Conservation (phyloP, 1,140 invertebrate genomes). For the Leptonema lineaticorne region DNA sequence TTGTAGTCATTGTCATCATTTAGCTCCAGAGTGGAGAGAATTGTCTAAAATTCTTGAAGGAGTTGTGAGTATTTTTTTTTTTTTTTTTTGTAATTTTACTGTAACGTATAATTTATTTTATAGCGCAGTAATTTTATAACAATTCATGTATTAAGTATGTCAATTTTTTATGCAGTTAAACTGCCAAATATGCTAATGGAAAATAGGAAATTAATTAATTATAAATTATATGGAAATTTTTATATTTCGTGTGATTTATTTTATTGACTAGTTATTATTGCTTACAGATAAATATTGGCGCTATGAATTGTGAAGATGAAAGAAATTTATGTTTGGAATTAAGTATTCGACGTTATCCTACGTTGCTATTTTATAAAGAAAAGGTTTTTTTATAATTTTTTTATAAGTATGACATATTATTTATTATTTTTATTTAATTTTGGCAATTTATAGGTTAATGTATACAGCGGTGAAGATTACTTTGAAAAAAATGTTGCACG, state of each 20-base stretch:
- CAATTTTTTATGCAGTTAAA: conserved; percentile 32
- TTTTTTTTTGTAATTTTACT: neutral
- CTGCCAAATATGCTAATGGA: too few relatives aligned
- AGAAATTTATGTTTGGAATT: conserved; percentile 68
- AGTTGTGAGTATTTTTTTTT: conserved; percentile 55
- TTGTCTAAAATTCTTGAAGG: conserved; percentile 70
- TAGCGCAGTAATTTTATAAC: too few relatives aligned
- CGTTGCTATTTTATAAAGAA: conserved; percentile 51
- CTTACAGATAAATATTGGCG: conserved; percentile 55
- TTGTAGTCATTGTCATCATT: conserved; percentile 75
- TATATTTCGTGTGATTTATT: neutral
- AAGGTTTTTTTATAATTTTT: conserved; percentile 25
- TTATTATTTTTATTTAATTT: neutral
- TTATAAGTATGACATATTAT: neutral
- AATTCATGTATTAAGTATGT: too few relatives aligned
- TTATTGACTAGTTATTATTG: too few relatives aligned
- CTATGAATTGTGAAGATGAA: conserved; percentile 80
- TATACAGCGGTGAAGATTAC: conserved; percentile 50
- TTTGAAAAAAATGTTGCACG: conserved; percentile 50
- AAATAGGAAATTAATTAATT: too few relatives aligned
- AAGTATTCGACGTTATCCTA: conserved; percentile 69
- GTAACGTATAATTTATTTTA: too few relatives aligned
- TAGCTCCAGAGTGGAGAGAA: conserved; percentile 71
- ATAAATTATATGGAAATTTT: too few relatives aligned
- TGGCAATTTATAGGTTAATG: conserved; percentile 42